These are phyloP conservation scores for Phacellophora camtschatica DNA, from an alignment of 30 jellyfish, hydroid and myxozoan genomes.

Conservation along the genomic window DNA sequence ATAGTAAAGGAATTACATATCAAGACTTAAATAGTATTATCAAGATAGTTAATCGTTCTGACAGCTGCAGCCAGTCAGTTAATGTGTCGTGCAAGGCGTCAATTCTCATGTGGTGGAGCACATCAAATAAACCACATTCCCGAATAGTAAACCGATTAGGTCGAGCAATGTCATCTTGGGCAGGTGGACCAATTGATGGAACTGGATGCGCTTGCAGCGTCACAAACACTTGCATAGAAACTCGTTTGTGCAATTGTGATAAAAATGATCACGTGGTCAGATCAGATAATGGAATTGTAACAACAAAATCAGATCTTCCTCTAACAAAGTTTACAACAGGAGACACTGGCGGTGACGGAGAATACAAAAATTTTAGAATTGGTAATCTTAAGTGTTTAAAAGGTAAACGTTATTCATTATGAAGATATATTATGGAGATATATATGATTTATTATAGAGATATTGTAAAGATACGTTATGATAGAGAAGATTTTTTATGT, in stretches of 20 bases:
- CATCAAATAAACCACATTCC: too few species aligned
- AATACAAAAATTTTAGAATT: not conserved
- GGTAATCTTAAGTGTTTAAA: constrained; percentile 9
- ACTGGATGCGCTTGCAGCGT: constrained; percentile 56
- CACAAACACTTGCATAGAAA: not conserved
- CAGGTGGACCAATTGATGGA: constrained; percentile 30
- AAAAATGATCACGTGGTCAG: constrained; percentile 4
- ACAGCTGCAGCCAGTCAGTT: not conserved
- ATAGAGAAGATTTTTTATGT: too few species aligned
- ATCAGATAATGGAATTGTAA: constrained; percentile 8
- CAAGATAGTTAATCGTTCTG: not conserved
- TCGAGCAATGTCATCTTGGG: constrained; percentile 36
- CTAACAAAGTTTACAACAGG: constrained; percentile 4
- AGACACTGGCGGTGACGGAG: not conserved
- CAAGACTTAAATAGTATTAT: not conserved
- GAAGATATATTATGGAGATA: too few species aligned
- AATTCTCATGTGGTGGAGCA: not conserved
- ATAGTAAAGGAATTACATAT: not conserved
- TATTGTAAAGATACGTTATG: too few species aligned
- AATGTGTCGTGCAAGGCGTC: not conserved
- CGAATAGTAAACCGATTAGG: constrained; percentile 3
- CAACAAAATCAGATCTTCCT: constrained; percentile 51
- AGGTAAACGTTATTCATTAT: too few species aligned
- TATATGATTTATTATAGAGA: too few species aligned
- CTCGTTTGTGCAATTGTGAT: constrained; percentile 27